Percentiles rank a stretch among this genome's conserved stretches.
Conservation (phyloP, 2,797 vertebrate species). For the Phyllotis vaccarum region DNA sequence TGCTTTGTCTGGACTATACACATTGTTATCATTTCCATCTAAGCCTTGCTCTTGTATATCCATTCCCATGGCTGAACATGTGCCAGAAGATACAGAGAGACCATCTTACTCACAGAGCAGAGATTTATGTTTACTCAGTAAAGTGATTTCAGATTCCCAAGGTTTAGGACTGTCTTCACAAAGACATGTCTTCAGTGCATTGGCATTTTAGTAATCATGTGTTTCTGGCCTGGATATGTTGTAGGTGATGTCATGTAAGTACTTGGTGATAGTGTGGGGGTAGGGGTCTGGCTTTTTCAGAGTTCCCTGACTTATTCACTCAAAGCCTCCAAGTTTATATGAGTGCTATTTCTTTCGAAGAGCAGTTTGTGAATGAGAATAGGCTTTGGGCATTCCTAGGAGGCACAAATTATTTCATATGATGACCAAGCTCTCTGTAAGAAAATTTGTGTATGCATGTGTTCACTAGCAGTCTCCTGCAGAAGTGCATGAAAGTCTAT, state of each 20-base stretch:
- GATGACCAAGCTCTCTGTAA: neutral
- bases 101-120: neutral
- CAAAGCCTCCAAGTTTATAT: neutral
- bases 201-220: slow-evolving; percentile 10
- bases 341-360: neutral
- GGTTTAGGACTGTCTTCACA: neutral
- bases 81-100: neutral
- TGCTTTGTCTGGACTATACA: neutral
- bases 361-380: neutral
- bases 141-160: slow-evolving; percentile 14
- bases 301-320: neutral
- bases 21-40: slow-evolving; percentile 2
- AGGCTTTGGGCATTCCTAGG: neutral
- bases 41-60: slow-evolving; percentile 8
- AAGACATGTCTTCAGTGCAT: slow-evolving; percentile 3
- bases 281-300: neutral
- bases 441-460: neutral
- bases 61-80: slow-evolving; percentile 11
- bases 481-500: neutral
- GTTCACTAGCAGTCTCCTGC: neutral
- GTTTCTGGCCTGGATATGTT: slow-evolving; percentile 42
- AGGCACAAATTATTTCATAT: neutral
- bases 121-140: slow-evolving; percentile 19
- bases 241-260: neutral
- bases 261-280: neutral